Evolutionary conservation across 2,888 invertebrate genomes (phyloP), one percentile per base, ranked within the genome.

Genomic region (Agrochola lota): DNA sequence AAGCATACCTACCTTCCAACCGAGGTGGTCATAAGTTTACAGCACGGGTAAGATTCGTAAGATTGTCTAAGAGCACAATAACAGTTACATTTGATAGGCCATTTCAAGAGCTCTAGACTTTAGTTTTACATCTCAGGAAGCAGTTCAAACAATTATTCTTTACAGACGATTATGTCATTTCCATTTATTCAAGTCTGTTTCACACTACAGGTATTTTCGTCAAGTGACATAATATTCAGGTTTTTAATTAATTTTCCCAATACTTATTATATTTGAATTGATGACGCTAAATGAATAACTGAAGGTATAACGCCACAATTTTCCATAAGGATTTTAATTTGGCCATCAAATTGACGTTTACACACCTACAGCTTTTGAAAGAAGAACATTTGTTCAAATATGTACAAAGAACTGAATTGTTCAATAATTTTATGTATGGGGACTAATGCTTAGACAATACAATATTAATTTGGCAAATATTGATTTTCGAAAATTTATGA

Each of bases 331-430:
- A 81, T 72, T 67, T 77, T 52, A 73, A 82, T 79, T 71, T 74
- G 74, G 72, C 63, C 69, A 70, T 76, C 81, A 72, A 84, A 49
- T 59, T 57, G 15, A 60, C 5, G 66, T 52, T 46, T 30, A 46
- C 30, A 23, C 26, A 80, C 63, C 30, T 60, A 43, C 55, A 35
- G 15, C 46, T 30, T 85, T 63, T 73, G 66, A 62, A 9, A 3
- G 26, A 55, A n/a, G 55, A 71, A 62, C 85, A 85, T 74, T 66
- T 85, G 85, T 80, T 23, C 40, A 77, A 85, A 85, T 79, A 77
- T 74, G n/a, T 70, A 55, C 60, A 49, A 26, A 46, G 20, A 63
- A 67, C 67, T 67, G 70, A 83, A 73, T 52, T 49, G 40, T 78
- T 64, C 46, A 9, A 52, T 62, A 62, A 70, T 62, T 71, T 71